Conservation (phyloP, 1,140 invertebrate species). For the Ectropis grisescens region DNA sequence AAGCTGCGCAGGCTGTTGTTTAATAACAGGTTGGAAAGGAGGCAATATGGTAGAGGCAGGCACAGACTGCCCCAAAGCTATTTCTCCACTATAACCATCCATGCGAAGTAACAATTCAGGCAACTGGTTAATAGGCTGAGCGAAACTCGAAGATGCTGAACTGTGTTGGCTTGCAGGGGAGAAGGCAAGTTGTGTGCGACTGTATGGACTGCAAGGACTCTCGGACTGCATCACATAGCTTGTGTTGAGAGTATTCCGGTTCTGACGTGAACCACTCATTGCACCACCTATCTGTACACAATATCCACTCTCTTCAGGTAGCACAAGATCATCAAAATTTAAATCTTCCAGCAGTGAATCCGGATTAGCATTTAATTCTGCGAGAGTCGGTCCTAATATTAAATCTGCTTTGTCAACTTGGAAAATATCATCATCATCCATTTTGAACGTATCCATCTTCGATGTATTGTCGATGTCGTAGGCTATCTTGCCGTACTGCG, state of each 20-base stretch:
- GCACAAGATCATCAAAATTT: constrained; percentile 86
- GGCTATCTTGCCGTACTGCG: constrained; percentile 53
- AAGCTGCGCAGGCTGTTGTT: constrained; percentile 74
- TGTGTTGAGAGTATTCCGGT: constrained; percentile 51
- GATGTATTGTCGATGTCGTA: constrained; percentile 55
- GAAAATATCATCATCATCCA: constrained; percentile 91
- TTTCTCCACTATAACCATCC: constrained; percentile 67
- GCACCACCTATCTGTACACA: constrained; percentile 62
- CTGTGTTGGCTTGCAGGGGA: constrained; percentile 72
- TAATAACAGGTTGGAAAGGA: constrained; percentile 54
- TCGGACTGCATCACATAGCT: constrained; percentile 51
- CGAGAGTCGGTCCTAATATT: constrained; percentile 86
- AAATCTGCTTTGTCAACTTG: constrained; percentile 91
- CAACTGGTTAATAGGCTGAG: constrained; percentile 66
- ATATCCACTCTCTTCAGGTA: constrained; percentile 77
- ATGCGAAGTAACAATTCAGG: constrained; percentile 78
- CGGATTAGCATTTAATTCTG: constrained; percentile 89
- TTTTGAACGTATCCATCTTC: constrained; percentile 77
- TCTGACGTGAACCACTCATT: constrained; percentile 54
- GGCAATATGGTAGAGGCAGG: constrained; percentile 63
- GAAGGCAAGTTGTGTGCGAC: constrained; percentile 62
- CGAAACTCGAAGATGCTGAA: constrained; percentile 72
- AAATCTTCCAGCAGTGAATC: constrained; percentile 85
- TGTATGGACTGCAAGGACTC: constrained; percentile 62
- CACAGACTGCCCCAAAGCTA: constrained; percentile 72